A percentile compares a stretch with the other conserved stretches of the same genome.
phyloP scores from a whole-genome alignment of 2,888 invertebrate species.

The Andrena fulva region DNA sequence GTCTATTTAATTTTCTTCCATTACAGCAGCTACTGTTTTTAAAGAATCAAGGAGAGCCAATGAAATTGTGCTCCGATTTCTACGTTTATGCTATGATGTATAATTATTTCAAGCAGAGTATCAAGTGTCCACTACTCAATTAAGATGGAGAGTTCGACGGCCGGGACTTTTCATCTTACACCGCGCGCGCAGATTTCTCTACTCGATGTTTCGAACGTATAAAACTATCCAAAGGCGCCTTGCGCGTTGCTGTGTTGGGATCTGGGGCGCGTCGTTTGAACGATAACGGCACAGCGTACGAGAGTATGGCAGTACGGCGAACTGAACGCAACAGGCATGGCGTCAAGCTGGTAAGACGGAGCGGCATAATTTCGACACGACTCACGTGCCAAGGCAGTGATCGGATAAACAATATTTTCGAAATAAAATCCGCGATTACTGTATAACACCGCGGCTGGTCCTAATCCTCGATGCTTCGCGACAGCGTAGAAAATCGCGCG shows the following conservation, averaged over 20 bases:
- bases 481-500: slow-evolving; percentile 5
- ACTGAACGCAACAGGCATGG: slow-evolving; percentile 3
- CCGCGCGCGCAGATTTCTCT: background rate
- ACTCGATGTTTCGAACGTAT: background rate
- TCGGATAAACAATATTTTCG: slow-evolving; percentile 25
- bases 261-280: slow-evolving; percentile 13
- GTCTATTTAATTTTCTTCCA: background rate
- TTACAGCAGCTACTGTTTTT: too few relatives aligned
- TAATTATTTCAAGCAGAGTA: background rate
- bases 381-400: slow-evolving; percentile 48
- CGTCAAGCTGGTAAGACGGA: slow-evolving; percentile 13
- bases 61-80: background rate
- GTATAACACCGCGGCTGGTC: background rate
- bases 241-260: background rate
- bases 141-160: background rate
- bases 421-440: slow-evolving; percentile 5
- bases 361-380: slow-evolving; percentile 1
- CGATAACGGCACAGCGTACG: background rate
- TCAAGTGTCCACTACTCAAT: background rate
- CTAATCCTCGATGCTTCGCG: background rate
- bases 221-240: background rate
- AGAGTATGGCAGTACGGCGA: slow-evolving; percentile 42
- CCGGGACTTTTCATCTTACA: background rate
- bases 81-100: background rate
- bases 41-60: background rate